Percentiles rank a stretch among this genome's conserved stretches.
Evolutionary conservation across 2,888 invertebrate species (phyloP).

Genomic region (Meghimatium bilineatum): DNA sequence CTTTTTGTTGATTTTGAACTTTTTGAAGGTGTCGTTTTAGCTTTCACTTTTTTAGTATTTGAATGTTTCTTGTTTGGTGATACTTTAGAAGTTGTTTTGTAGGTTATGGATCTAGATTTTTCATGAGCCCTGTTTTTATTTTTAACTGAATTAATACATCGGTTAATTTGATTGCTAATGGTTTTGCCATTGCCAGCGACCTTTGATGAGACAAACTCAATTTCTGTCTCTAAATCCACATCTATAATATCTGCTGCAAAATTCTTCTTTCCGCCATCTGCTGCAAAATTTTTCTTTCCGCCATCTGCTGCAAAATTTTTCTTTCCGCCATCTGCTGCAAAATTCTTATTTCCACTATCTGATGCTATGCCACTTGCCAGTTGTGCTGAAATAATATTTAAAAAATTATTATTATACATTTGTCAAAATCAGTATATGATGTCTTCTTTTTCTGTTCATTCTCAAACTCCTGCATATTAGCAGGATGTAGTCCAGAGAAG

Average conservation of each 20-base stretch:
- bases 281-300: background rate
- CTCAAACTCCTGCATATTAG: no score
- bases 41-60: background rate
- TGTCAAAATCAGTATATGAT: background rate
- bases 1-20: background rate
- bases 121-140: background rate
- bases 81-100: background rate
- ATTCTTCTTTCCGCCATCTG: background rate
- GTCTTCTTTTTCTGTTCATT: no score
- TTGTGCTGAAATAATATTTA: conserved; percentile 5
- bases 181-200: background rate
- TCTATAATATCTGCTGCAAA: conserved; percentile 24
- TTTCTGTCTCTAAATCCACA: conserved; percentile 24
- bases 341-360: background rate
- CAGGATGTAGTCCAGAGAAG: no score
- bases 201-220: background rate
- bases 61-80: background rate
- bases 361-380: background rate
- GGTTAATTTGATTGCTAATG: background rate
- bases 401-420: background rate
- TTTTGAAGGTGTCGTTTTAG: background rate
- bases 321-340: background rate
- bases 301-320: background rate
- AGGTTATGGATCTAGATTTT: background rate
- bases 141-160: background rate